Conservation (phyloP, 92 coral and sea anemone genomes). For the Bergia sp. region DNA sequence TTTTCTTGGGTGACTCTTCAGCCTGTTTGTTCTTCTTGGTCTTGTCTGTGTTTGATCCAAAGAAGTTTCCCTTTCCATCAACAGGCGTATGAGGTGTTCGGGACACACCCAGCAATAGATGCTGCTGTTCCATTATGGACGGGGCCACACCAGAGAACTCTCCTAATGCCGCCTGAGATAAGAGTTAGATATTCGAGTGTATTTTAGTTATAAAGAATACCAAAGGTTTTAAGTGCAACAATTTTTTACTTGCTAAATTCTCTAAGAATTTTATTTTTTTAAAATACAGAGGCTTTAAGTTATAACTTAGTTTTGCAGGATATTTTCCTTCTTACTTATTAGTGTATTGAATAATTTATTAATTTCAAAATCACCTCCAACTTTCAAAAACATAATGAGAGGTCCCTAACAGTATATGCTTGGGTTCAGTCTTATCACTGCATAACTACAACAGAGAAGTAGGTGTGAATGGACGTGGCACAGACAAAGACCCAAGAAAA, state of each 20-base stretch:
- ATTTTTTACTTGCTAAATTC: not conserved
- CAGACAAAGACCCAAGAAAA: too few relatives aligned
- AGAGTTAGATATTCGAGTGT: not conserved
- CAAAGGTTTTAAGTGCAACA: not conserved
- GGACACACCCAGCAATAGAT: constrained; percentile 70
- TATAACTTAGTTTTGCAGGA: too few relatives aligned
- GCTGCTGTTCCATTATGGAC: constrained; percentile 58
- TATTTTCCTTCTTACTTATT: too few relatives aligned
- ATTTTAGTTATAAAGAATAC: not conserved
- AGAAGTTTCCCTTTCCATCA: constrained; percentile 56
- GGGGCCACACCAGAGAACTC: constrained; percentile 61
- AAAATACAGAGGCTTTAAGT: too few relatives aligned
- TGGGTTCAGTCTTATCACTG: too few relatives aligned
- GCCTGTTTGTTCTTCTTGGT: not conserved
- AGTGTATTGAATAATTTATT: too few relatives aligned
- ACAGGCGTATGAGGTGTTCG: constrained; percentile 87
- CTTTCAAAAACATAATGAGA: too few relatives aligned
- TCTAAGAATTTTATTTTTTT: not conserved
- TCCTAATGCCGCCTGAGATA: constrained; percentile 70
- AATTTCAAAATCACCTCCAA: too few relatives aligned
- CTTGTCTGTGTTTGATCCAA: constrained; percentile 18
- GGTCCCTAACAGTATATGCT: too few relatives aligned
- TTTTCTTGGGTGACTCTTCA: constrained; percentile 7
- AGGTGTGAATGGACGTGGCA: too few relatives aligned
- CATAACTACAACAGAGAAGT: too few relatives aligned